These are phyloP conservation scores for Meghimatium bilineatum DNA, from an alignment of 2,888 invertebrate species.

Conservation along the genomic window DNA sequence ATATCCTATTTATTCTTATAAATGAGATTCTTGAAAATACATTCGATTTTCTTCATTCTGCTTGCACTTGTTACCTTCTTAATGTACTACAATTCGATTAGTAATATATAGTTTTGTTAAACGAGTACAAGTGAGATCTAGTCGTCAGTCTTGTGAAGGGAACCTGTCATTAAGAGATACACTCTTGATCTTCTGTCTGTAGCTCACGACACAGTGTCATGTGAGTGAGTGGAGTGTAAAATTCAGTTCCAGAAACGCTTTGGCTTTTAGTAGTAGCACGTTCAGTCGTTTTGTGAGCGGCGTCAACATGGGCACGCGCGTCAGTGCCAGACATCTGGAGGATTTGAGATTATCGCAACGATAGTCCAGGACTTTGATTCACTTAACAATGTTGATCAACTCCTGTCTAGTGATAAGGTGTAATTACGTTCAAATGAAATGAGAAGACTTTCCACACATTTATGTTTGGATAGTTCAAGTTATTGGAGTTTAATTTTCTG, in stretches of 20 bases:
- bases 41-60: too few species aligned
- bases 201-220: not conserved
- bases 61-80: too few species aligned
- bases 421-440: too few species aligned
- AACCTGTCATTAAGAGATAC: not conserved
- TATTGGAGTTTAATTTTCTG: too few species aligned
- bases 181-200: not conserved
- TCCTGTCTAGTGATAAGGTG: too few species aligned
- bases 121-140: not conserved
- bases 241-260: not conserved
- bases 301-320: constrained; percentile 5
- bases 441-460: too few species aligned
- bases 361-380: not conserved
- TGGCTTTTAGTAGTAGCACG: not conserved
- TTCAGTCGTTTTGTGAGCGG: constrained; percentile 1
- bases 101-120: too few species aligned
- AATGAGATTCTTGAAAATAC: too few species aligned
- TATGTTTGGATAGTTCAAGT: too few species aligned
- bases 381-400: not conserved
- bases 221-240: not conserved
- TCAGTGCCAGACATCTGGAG: not conserved
- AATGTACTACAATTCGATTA: too few species aligned
- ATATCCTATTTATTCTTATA: too few species aligned
- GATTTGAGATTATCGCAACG: not conserved
- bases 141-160: not conserved